Percentiles rank a stretch among this genome's conserved stretches.
phyloP scores from a whole-genome alignment of 2,888 invertebrate genomes.

The Hybos culiciformis region DNA sequence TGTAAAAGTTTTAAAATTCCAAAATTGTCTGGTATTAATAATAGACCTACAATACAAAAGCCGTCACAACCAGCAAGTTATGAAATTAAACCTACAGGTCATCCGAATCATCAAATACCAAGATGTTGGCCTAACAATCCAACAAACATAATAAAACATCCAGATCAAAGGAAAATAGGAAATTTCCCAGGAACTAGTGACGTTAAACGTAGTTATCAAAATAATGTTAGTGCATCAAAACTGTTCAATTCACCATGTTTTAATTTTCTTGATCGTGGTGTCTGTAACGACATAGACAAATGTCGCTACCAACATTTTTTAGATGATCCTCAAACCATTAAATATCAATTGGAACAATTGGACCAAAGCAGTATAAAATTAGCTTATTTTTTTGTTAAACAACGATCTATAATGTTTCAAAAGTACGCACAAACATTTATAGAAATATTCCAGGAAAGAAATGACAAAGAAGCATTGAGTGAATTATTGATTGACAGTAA shows the following conservation, averaged over 20 bases:
- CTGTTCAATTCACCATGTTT: neutral
- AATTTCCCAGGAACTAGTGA: neutral
- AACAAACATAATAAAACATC: neutral
- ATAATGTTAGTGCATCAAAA: neutral
- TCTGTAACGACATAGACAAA: neutral
- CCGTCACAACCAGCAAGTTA: neutral
- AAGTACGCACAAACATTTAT: neutral
- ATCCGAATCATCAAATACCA: no score
- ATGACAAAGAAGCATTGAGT: neutral
- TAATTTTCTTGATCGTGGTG: neutral
- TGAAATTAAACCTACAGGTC: neutral
- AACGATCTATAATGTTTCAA: neutral
- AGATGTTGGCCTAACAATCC: neutral
- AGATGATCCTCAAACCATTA: neutral
- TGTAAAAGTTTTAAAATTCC: neutral
- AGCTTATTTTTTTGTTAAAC: neutral
- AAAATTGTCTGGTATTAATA: neutral
- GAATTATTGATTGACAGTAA: neutral
- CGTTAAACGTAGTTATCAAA: neutral
- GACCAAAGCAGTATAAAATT: neutral
- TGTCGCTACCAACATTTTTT: neutral
- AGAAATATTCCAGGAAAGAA: neutral
- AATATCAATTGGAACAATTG: neutral
- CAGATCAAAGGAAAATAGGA: neutral
- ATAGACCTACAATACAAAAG: no score